phyloP scores from a whole-genome alignment of 2,797 vertebrate species.

The Lithobates sylvaticus region DNA sequence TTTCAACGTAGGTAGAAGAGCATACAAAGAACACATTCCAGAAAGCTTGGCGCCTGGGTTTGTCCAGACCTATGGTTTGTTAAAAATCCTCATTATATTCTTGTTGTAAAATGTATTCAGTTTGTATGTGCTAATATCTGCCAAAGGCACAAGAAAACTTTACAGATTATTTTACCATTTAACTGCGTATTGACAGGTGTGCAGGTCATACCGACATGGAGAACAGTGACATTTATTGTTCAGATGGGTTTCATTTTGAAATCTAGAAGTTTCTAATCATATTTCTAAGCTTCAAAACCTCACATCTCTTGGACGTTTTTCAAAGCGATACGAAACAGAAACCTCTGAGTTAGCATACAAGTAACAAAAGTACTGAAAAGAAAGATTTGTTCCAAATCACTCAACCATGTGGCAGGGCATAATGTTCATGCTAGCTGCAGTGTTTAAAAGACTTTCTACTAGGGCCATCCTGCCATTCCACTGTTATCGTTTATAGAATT shows the following conservation, averaged over 20 bases:
- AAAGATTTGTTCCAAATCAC: conserved; percentile 58
- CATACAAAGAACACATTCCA: no score
- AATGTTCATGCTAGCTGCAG: conserved; percentile 34
- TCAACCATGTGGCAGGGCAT: not conserved
- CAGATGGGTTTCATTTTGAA: conserved; percentile 15
- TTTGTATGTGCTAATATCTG: not conserved
- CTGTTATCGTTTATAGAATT: no score
- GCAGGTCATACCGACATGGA: not conserved
- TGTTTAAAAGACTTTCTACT: no score
- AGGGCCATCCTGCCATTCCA: no score
- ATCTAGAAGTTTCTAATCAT: not conserved
- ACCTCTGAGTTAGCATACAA: not conserved
- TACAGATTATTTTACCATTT: conserved; percentile 12
- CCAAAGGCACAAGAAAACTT: not conserved
- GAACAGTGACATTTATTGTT: not conserved
- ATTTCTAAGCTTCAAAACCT: conserved; percentile 51
- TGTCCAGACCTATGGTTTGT: no score
- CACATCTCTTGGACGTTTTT: conserved; percentile 23
- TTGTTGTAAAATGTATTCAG: no score
- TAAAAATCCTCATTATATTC: no score
- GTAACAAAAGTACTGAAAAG: conserved; percentile 49
- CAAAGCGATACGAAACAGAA: not conserved
- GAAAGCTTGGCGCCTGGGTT: no score
- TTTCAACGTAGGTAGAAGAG: no score
- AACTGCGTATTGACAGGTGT: conserved; percentile 4